Percentiles rank a stretch among this genome's conserved stretches.
These are phyloP conservation scores for Eristalinus aeneus DNA, from an alignment of 2,888 invertebrate genomes.

Conservation along the genomic window DNA sequence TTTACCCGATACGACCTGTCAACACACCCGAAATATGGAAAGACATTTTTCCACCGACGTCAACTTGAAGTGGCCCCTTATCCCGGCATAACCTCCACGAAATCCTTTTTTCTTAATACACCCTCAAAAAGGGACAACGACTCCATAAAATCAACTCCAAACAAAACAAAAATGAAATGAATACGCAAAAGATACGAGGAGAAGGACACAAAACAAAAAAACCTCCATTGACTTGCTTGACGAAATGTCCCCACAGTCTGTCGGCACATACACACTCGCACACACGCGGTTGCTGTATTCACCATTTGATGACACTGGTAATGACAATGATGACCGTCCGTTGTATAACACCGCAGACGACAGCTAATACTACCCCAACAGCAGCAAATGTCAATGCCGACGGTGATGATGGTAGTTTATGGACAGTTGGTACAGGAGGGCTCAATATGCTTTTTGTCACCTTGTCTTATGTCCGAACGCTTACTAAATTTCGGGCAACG, in stretches of 20 bases:
- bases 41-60: background rate
- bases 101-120: background rate
- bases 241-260: background rate
- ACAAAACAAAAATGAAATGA: background rate
- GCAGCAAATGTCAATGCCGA: constrained; percentile 56
- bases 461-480: constrained; percentile 64
- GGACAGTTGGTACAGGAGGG: constrained; percentile 58
- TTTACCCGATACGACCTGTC: background rate
- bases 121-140: background rate
- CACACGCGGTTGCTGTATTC: background rate
- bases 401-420: constrained; percentile 66
- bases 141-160: background rate
- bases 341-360: constrained; percentile 49
- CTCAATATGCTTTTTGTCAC: constrained; percentile 70
- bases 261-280: background rate
- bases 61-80: background rate
- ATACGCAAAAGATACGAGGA: background rate
- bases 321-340: constrained; percentile 55
- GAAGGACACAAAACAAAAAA: background rate
- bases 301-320: constrained; percentile 29
- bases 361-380: constrained; percentile 25
- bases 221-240: background rate
- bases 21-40: background rate
- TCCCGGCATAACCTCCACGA: background rate
- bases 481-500: constrained; percentile 70